phyloP scores from a whole-genome alignment of 2,888 invertebrate genomes.

The Rhopalosiphum nymphaeae region DNA sequence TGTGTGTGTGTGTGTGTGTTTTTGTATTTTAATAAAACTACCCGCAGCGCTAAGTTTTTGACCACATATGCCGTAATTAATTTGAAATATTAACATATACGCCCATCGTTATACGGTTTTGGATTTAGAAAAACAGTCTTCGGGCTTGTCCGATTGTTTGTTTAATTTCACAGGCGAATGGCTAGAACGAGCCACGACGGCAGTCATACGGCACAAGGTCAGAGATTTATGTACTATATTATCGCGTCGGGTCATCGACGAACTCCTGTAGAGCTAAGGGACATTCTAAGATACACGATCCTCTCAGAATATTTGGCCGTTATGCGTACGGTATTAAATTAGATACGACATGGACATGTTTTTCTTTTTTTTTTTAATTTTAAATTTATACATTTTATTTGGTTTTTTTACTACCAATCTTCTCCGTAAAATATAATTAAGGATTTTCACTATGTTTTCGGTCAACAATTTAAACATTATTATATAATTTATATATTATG shows the following conservation, averaged over 20 bases:
- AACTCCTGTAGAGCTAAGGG: conserved; percentile 60
- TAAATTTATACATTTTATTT: conserved; percentile 3
- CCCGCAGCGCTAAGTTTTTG: conserved; percentile 61
- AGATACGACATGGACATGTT: conserved; percentile 1
- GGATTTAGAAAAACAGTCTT: conserved; percentile 36
- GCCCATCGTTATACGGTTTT: conserved; percentile 36
- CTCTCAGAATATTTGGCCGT: background rate
- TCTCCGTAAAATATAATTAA: conserved; percentile 28
- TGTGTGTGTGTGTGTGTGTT: conserved; percentile 7
- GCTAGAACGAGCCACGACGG: background rate
- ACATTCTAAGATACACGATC: conserved; percentile 30
- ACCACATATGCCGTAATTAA: conserved; percentile 60
- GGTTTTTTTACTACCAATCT: conserved; percentile 12
- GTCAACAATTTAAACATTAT: background rate
- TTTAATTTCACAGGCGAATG: conserved; percentile 52
- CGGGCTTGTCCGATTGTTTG: conserved; percentile 53
- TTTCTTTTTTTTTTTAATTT: conserved; percentile 35
- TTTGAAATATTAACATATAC: conserved; percentile 62
- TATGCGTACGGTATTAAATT: conserved; percentile 32
- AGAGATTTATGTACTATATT: conserved; percentile 57
- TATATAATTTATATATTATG: background rate
- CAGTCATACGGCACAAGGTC: conserved; percentile 45
- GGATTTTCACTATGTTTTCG: conserved; percentile 22
- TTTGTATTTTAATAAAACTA: conserved; percentile 56
- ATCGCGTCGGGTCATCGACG: conserved; percentile 55